Evolutionary conservation across 2,113 vertebrate genomes (phyloP).

Genomic region (Megaceryle maxima): DNA sequence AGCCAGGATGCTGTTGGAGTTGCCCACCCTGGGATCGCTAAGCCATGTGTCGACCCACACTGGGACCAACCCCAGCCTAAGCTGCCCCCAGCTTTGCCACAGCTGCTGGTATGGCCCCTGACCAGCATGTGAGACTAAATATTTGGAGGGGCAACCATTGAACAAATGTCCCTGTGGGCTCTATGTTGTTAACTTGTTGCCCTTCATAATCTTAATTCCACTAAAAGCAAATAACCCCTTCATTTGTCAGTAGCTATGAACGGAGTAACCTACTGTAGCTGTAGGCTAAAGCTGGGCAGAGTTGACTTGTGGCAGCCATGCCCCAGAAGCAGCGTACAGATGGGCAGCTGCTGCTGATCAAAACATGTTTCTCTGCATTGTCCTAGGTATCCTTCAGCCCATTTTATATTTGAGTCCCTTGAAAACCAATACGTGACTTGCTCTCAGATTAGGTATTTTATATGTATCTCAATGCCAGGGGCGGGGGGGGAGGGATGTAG

Average conservation of each 20-base stretch:
- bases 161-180: rapidly evolving
- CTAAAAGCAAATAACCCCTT: background rate
- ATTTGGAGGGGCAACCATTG: background rate
- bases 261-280: background rate
- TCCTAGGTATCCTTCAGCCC: background rate
- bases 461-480: background rate
- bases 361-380: background rate
- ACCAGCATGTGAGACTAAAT: rapidly evolving
- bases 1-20: background rate
- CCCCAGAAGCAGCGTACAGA: rapidly evolving
- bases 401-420: background rate
- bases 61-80: rapidly evolving
- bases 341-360: background rate
- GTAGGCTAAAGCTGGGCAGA: background rate
- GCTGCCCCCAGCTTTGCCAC: background rate
- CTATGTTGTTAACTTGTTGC: background rate
- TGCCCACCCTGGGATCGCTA: background rate
- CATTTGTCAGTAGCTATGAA: background rate
- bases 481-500: background rate
- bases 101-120: rapidly evolving
- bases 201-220: background rate
- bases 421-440: background rate
- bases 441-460: background rate
- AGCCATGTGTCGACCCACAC: rapidly evolving
- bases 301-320: rapidly evolving